Conservation (phyloP, 2,888 invertebrate species). For the Amaurobius ferox region DNA sequence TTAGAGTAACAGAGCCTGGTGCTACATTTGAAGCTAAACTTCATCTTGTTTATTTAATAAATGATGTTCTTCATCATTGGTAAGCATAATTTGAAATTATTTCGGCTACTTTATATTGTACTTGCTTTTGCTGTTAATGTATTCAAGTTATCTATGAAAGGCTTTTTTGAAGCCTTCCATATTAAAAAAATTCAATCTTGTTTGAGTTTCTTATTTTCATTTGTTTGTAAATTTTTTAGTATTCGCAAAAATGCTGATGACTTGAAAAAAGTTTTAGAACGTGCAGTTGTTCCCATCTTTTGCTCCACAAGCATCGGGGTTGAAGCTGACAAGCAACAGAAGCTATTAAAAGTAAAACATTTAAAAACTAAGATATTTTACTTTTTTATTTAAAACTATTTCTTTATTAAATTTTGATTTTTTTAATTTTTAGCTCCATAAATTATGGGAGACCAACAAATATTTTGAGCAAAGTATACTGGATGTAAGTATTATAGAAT, state of each 20-base stretch:
- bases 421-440: conserved; percentile 82
- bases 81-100: conserved; percentile 80
- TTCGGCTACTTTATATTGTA: conserved; percentile 13
- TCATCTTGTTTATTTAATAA: conserved; percentile 98
- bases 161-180: too few relatives aligned
- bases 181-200: too few relatives aligned
- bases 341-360: conserved; percentile 86
- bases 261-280: conserved; percentile 94
- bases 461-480: conserved; percentile 81
- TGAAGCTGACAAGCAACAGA: conserved; percentile 90
- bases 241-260: conserved; percentile 96
- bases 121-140: conserved; percentile 15
- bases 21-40: conserved; percentile 93
- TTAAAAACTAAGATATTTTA: neutral
- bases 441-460: conserved; percentile 95
- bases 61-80: conserved; percentile 99
- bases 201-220: too few relatives aligned
- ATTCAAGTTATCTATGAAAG: neutral
- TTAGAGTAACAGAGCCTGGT: conserved; percentile 82
- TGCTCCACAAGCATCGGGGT: conserved; percentile 93
- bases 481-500: conserved; percentile 77
- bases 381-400: too few relatives aligned
- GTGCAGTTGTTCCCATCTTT: conserved; percentile 98
- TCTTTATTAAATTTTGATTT: conserved; percentile 42
- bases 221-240: too few relatives aligned